Evolutionary conservation across 2,797 vertebrate species (phyloP).

Genomic region (Sternotherus odoratus): DNA sequence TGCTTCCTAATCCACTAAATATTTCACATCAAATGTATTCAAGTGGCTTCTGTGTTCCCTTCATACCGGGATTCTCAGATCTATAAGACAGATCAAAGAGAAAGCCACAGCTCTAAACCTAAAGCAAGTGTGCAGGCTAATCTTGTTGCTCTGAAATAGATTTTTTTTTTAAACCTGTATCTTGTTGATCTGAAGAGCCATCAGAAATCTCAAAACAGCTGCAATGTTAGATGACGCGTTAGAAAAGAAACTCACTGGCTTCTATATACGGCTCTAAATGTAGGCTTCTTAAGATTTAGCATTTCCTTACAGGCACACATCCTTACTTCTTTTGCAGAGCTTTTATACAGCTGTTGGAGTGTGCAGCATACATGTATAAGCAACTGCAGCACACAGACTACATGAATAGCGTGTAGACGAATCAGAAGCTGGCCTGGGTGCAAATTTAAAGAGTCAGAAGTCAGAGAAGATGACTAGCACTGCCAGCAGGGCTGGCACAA

Average conservation of each 20-base stretch:
- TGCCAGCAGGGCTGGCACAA: not conserved
- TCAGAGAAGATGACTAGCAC: not conserved
- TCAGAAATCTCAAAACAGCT: conserved; percentile 28
- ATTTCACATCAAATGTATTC: conserved; percentile 53
- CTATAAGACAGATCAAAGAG: conserved; percentile 44
- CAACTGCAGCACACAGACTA: not conserved
- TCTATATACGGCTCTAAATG: not conserved
- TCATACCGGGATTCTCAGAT: not conserved
- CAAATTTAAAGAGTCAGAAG: not conserved
- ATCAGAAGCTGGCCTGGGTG: not conserved
- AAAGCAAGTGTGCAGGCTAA: conserved; percentile 51
- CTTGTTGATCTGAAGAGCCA: conserved; percentile 49
- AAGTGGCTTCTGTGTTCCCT: conserved; percentile 30
- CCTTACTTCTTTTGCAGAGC: not conserved
- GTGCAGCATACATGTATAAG: not conserved
- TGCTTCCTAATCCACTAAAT: conserved; percentile 35
- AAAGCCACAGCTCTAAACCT: conserved; percentile 49
- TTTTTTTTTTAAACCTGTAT: conserved; percentile 25
- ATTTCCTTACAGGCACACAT: not conserved
- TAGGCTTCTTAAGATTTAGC: conserved; percentile 18
- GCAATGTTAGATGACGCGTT: conserved; percentile 7
- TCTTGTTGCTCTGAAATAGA: conserved; percentile 36
- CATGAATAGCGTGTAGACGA: not conserved
- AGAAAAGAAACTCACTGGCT: not conserved
- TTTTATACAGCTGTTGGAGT: not conserved